Evolutionary conservation across 2,797 vertebrate species (phyloP).

Genomic region (Clarias platycephalus): DNA sequence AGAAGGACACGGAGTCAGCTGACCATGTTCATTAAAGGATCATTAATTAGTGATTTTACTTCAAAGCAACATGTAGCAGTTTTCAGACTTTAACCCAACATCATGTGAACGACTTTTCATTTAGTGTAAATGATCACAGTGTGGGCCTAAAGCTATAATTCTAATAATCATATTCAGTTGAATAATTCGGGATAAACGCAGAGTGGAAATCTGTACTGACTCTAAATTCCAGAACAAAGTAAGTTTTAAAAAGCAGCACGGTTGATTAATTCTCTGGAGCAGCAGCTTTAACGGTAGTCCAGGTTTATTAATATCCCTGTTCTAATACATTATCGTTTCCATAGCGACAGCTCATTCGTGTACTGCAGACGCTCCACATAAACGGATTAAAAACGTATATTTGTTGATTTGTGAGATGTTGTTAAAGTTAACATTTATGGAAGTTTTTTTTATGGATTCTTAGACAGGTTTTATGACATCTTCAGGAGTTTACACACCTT

Average conservation of each 20-base stretch:
- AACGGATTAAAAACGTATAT: no score
- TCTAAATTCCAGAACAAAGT: background rate
- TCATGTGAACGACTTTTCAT: background rate
- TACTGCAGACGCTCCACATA: background rate
- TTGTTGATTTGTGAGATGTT: no score
- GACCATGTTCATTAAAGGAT: constrained; percentile 35
- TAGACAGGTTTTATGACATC: background rate
- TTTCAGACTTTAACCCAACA: constrained; percentile 29
- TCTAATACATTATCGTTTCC: background rate
- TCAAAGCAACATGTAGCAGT: constrained; percentile 29
- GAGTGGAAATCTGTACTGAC: background rate
- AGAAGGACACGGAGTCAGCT: constrained; percentile 37
- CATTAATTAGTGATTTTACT: constrained; percentile 34
- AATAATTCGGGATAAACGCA: background rate
- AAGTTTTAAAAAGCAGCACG: background rate
- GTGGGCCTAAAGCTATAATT: background rate
- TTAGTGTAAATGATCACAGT: background rate
- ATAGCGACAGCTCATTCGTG: background rate
- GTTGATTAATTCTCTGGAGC: background rate
- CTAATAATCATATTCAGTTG: background rate
- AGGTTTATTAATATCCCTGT: background rate
- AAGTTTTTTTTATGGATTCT: no score
- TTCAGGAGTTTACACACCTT: background rate
- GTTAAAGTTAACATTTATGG: no score
- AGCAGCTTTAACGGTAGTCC: background rate